Percentiles rank a stretch among this genome's conserved stretches.
These are phyloP conservation scores for Squalus acanthias DNA, from an alignment of 2,797 vertebrate species.

Conservation along the genomic window DNA sequence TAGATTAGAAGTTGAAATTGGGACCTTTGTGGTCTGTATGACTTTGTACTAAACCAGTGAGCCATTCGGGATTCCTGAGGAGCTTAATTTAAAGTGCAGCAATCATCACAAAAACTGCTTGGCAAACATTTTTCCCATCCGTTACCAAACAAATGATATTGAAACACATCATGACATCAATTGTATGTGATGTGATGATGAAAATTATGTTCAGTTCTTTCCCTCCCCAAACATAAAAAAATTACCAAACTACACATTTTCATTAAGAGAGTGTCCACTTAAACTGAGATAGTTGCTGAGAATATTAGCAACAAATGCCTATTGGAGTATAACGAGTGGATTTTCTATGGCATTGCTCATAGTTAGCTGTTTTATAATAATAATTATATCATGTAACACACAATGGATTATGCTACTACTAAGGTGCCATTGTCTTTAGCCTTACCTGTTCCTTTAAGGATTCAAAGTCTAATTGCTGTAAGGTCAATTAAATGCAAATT, in stretches of 20 bases:
- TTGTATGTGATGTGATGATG: not conserved
- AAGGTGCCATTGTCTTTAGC: too few relatives aligned
- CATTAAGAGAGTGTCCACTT: not conserved
- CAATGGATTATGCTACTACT: not conserved
- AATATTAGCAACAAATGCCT: not conserved
- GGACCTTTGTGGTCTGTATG: not conserved
- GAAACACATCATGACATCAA: not conserved
- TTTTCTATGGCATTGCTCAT: not conserved
- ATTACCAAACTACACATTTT: not conserved
- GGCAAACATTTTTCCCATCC: not conserved
- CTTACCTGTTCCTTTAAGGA: not conserved
- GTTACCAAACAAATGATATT: not conserved
- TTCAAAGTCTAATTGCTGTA: too few relatives aligned
- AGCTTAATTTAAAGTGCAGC: not conserved
- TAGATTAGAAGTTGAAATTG: not conserved
- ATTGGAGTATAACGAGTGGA: not conserved
- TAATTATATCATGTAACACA: not conserved
- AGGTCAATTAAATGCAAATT: too few relatives aligned
- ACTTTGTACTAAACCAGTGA: not conserved
- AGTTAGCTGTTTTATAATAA: not conserved
- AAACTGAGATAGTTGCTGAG: not conserved
- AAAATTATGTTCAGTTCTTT: not conserved
- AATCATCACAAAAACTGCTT: not conserved
- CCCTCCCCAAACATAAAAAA: not conserved
- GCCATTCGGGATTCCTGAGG: not conserved